Percentiles rank a stretch among this genome's conserved stretches.
phyloP scores from a whole-genome alignment of 2,888 invertebrate genomes.

The Drosophila neutralis region DNA sequence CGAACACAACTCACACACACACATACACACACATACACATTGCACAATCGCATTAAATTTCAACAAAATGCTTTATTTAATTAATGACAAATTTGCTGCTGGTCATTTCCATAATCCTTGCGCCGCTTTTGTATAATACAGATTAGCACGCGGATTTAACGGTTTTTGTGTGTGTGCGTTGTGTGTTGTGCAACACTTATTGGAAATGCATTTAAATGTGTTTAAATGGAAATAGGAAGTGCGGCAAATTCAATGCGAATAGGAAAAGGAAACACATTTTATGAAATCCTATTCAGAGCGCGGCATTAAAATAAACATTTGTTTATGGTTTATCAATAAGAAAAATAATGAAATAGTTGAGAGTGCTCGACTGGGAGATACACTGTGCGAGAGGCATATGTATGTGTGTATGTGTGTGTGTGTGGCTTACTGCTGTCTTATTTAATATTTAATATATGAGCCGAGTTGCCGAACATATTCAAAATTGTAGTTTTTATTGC shows the following conservation, averaged over 20 bases:
- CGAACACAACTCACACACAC: not conserved
- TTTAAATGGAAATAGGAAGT: slow-evolving; percentile 29
- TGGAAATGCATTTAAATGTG: slow-evolving; percentile 47
- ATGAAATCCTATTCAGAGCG: not conserved
- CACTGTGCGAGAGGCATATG: not conserved
- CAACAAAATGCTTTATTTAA: slow-evolving; percentile 35
- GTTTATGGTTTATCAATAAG: too few species aligned
- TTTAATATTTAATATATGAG: too few species aligned
- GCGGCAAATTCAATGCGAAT: slow-evolving; percentile 26
- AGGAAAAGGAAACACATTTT: not conserved
- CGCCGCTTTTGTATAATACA: slow-evolving; percentile 12
- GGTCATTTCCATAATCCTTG: slow-evolving; percentile 38
- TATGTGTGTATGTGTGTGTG: too few species aligned
- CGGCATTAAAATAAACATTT: not conserved
- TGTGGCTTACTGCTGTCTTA: too few species aligned
- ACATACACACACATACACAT: not conserved
- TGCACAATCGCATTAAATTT: slow-evolving; percentile 41
- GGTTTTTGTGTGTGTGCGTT: not conserved
- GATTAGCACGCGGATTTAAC: slow-evolving; percentile 26
- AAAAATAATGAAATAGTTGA: not conserved
- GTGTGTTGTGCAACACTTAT: slow-evolving; percentile 35
- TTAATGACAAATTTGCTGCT: slow-evolving; percentile 37
- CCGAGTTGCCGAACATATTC: not conserved
- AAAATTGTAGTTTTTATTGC: not conserved
- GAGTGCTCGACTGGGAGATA: not conserved